Conservation (phyloP, 2,113 vertebrate genomes). For the Anolis sagrei region DNA sequence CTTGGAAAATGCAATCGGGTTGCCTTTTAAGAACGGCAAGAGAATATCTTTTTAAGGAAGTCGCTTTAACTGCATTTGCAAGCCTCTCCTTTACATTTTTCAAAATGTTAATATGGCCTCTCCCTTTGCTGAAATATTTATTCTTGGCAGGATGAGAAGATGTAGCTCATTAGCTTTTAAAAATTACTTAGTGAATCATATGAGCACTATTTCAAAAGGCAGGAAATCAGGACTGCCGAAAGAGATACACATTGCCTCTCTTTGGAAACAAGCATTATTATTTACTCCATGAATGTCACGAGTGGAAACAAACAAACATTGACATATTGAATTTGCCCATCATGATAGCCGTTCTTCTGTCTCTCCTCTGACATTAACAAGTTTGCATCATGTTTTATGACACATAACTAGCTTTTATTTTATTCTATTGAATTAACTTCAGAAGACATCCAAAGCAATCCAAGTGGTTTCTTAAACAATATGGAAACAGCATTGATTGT, state of each 20-base stretch:
- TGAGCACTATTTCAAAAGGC: constrained; percentile 52
- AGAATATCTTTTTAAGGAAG: constrained; percentile 73
- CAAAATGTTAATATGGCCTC: constrained; percentile 68
- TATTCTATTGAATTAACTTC: constrained; percentile 81
- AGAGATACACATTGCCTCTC: constrained; percentile 51
- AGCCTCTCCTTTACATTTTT: constrained; percentile 61
- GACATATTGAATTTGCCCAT: constrained; percentile 75
- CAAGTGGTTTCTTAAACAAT: constrained; percentile 70
- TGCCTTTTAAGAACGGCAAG: constrained; percentile 69
- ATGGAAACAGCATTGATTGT: constrained; percentile 36
- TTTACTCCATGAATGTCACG: constrained; percentile 52
- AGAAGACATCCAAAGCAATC: constrained; percentile 74
- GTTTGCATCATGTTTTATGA: constrained; percentile 75
- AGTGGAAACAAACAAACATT: constrained; percentile 58
- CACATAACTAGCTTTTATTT: constrained; percentile 81
- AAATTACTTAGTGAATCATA: constrained; percentile 22
- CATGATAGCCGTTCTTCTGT: constrained; percentile 70
- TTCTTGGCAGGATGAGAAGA: constrained; percentile 57
- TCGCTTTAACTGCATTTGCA: constrained; percentile 70
- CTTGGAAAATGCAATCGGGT: constrained; percentile 70
- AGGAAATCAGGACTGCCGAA: constrained; percentile 37
- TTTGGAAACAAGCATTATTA: constrained; percentile 64
- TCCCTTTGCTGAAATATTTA: constrained; percentile 65
- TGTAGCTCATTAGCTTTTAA: constrained; percentile 45
- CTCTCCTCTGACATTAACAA: constrained; percentile 75